A percentile compares a stretch with the other conserved stretches of the same genome.
Conservation (phyloP, 2,113 vertebrate genomes). For the Halcyon senegalensis region DNA sequence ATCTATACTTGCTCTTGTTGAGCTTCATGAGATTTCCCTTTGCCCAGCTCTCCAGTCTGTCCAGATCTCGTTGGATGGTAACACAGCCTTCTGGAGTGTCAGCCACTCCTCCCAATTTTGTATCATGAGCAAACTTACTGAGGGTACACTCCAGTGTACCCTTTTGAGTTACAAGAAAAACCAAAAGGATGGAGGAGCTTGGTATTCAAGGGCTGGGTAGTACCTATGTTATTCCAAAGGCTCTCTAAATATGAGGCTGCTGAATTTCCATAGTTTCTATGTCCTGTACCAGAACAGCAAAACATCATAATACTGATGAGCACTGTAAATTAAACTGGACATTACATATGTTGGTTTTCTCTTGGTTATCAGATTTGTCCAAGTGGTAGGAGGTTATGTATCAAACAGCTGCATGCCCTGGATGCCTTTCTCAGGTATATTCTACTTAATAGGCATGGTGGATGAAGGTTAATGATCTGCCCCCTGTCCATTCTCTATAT, state of each 20-base stretch:
- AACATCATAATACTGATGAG: not conserved
- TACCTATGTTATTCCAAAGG: not conserved
- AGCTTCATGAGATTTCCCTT: no score
- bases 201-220: rapidly evolving
- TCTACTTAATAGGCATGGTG: not conserved
- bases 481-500: not conserved
- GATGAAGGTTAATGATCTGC: not conserved
- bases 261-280: not conserved
- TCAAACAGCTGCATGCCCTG: rapidly evolving
- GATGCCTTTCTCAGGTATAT: not conserved
- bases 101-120: no score
- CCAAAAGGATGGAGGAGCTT: not conserved
- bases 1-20: no score
- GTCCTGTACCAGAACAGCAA: not conserved
- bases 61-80: no score
- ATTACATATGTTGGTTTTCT: not conserved
- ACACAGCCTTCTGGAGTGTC: no score
- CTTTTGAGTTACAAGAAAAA: not conserved
- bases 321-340: not conserved
- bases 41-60: no score
- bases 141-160: no score
- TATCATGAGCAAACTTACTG: no score
- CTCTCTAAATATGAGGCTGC: not conserved
- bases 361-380: not conserved
- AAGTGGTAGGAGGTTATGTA: not conserved